phyloP scores from a whole-genome alignment of 2,888 invertebrate genomes.

The Amphiduros pacificus region DNA sequence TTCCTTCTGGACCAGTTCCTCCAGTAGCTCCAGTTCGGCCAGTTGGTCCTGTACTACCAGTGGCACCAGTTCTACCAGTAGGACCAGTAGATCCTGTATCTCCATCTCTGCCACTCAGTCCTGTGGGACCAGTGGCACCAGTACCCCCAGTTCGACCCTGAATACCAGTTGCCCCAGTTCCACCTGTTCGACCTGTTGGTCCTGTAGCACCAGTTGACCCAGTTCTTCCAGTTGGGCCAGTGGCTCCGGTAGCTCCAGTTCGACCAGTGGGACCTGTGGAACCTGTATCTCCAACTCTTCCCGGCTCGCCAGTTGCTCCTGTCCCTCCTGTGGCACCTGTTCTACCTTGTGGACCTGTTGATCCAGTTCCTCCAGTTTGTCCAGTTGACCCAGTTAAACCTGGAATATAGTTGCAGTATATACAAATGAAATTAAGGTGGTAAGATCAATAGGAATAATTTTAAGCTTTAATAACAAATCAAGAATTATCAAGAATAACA shows the following conservation, averaged over 20 bases:
- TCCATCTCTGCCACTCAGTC: slow-evolving; percentile 17
- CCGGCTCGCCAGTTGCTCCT: slow-evolving; percentile 6
- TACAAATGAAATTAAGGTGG: too few species aligned
- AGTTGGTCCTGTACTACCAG: slow-evolving; percentile 3
- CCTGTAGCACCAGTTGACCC: slow-evolving; percentile 60
- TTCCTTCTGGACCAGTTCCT: slow-evolving; percentile 1
- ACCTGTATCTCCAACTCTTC: slow-evolving; percentile 7
- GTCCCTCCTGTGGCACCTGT: slow-evolving; percentile 4
- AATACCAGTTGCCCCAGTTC: slow-evolving; percentile 12
- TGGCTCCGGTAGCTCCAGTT: slow-evolving; percentile 7
- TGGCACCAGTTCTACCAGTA: slow-evolving; percentile 5
- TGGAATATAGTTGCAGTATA: too few species aligned
- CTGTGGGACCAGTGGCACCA: slow-evolving; percentile 6
- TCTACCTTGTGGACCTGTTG: background rate
- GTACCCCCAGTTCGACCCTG: slow-evolving; percentile 11
- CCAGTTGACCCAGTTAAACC: slow-evolving; percentile 18
- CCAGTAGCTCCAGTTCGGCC: slow-evolving; percentile 3
- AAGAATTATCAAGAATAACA: too few species aligned
- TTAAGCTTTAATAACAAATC: too few species aligned
- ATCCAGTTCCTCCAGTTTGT: slow-evolving; percentile 10
- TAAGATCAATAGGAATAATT: too few species aligned
- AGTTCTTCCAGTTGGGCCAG: slow-evolving; percentile 14
- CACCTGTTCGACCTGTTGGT: slow-evolving; percentile 33
- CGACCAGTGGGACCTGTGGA: background rate
- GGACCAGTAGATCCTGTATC: slow-evolving; percentile 7